Percentiles rank a stretch among this genome's conserved stretches.
Evolutionary conservation across 2,797 vertebrate species (phyloP).

Genomic region (Setipinna tenuifilis): DNA sequence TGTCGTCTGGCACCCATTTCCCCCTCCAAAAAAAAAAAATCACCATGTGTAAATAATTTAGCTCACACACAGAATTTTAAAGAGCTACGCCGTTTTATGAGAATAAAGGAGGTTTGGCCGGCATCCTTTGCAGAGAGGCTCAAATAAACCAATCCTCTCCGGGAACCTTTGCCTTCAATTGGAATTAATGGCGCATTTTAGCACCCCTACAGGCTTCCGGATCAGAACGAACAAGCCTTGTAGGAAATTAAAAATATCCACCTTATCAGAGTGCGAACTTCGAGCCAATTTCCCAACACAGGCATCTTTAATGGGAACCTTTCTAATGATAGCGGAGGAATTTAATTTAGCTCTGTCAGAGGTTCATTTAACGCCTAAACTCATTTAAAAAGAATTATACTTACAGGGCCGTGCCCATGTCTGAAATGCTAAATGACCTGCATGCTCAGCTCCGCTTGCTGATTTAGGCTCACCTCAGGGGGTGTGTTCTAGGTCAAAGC

Average conservation of each 20-base stretch:
- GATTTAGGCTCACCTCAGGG: conserved; percentile 13
- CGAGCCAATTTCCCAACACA: conserved; percentile 71
- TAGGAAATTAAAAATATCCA: conserved; percentile 67
- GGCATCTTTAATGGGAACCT: conserved; percentile 67
- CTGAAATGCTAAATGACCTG: conserved; percentile 56
- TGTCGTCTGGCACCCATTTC: too few species aligned
- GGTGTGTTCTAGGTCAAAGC: conserved; percentile 18
- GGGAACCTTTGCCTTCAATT: conserved; percentile 60
- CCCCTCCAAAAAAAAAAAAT: background rate
- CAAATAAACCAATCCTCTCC: conserved; percentile 56
- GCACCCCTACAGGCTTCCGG: conserved; percentile 55
- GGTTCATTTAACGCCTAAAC: conserved; percentile 72
- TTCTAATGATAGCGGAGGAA: conserved; percentile 74
- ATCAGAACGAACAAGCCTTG: conserved; percentile 66
- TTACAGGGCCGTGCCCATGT: conserved; percentile 58
- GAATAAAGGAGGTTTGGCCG: conserved; percentile 49
- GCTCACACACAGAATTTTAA: background rate
- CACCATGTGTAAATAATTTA: conserved; percentile 12
- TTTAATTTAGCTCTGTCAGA: conserved; percentile 71
- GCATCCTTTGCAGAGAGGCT: conserved; percentile 56
- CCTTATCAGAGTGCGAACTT: conserved; percentile 59
- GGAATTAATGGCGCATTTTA: conserved; percentile 69
- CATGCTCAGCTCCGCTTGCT: background rate
- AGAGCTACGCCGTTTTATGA: conserved; percentile 47
- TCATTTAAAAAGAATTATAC: conserved; percentile 72